Conservation (phyloP, 2,888 invertebrate species). For the Sarcophaga variegata region DNA sequence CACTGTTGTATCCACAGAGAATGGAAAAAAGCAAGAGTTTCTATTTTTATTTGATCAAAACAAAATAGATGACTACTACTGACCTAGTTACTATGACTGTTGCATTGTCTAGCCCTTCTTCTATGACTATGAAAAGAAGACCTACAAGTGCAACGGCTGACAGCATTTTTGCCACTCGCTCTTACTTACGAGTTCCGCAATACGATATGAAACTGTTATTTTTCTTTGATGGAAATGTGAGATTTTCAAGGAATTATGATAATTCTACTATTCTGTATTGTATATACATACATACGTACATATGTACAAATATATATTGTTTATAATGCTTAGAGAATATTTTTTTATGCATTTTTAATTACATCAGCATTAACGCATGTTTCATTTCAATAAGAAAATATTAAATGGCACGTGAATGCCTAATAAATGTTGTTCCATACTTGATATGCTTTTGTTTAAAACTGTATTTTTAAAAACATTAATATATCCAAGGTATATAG, state of each 20-base stretch:
- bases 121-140: constrained; percentile 57
- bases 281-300: neutral
- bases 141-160: constrained; percentile 61
- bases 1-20: neutral
- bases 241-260: constrained; percentile 61
- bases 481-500: too few relatives aligned
- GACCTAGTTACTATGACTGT: constrained; percentile 76
- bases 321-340: too few relatives aligned
- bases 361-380: too few relatives aligned
- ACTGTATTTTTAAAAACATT: too few relatives aligned
- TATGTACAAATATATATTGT: neutral
- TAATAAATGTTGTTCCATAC: too few relatives aligned
- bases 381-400: too few relatives aligned
- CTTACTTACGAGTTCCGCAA: constrained; percentile 68
- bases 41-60: constrained; percentile 43
- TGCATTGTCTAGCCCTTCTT: constrained; percentile 64
- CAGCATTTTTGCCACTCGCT: constrained; percentile 54
- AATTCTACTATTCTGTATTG: neutral
- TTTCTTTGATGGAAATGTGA: constrained; percentile 61
- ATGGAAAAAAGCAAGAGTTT: neutral
- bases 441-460: too few relatives aligned
- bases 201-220: constrained; percentile 49
- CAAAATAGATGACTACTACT: constrained; percentile 71
- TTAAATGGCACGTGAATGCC: too few relatives aligned
- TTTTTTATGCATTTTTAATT: too few relatives aligned